Evolutionary conservation across 1,140 invertebrate species (phyloP).

Genomic region (Penaeus japonicus): DNA sequence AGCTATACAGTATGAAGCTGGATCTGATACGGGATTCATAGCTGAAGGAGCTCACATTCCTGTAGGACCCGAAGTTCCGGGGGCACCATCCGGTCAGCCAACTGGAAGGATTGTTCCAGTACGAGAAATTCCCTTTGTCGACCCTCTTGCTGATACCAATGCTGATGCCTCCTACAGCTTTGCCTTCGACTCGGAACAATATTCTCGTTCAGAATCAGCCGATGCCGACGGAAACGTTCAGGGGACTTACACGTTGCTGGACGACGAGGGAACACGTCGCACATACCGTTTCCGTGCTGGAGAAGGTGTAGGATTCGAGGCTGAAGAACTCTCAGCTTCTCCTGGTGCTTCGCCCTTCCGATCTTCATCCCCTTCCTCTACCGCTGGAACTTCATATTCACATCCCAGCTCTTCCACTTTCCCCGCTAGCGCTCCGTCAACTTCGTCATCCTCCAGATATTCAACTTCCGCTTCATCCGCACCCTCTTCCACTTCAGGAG

Average conservation of each 20-base stretch:
- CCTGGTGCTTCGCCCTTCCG: background rate
- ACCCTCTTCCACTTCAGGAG: background rate
- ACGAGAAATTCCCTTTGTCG: conserved; percentile 39
- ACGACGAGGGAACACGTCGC: conserved; percentile 51
- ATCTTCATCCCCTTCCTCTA: too few species aligned
- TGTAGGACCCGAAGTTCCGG: conserved; percentile 53
- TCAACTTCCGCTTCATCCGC: background rate
- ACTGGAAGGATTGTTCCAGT: conserved; percentile 53
- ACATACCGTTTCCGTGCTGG: conserved; percentile 50
- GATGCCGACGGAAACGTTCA: conserved; percentile 61
- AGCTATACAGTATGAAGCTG: conserved; percentile 47
- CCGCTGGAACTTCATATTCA: background rate
- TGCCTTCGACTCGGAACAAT: conserved; percentile 59
- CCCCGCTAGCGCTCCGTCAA: background rate
- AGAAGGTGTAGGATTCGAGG: conserved; percentile 53
- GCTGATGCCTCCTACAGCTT: conserved; percentile 60
- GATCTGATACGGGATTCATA: conserved; percentile 56
- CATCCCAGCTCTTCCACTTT: background rate
- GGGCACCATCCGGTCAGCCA: conserved; percentile 52
- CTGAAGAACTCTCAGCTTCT: conserved; percentile 41
- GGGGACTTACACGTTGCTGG: conserved; percentile 63
- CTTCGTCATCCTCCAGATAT: background rate
- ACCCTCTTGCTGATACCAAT: conserved; percentile 47
- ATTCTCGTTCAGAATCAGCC: conserved; percentile 58
- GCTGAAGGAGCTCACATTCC: conserved; percentile 57